Base-by-base conservation (phyloP, 2,888 invertebrate genomes). In the Troides helena region DNA sequence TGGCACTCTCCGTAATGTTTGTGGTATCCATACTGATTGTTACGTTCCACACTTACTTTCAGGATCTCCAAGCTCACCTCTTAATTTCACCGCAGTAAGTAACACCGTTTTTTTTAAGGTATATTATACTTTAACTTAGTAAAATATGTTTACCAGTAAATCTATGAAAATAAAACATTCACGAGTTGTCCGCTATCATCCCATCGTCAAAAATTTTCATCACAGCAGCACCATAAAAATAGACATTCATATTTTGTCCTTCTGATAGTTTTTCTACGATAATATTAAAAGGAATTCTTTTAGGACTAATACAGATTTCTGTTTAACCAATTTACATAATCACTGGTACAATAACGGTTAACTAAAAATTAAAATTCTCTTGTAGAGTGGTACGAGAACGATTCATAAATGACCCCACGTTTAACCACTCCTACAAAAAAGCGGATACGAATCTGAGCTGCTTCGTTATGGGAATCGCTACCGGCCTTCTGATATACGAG, bases 401-500 rank as follows among this genome's bases (percentile, higher is more conserved):
- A 1, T 56, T 56, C 10, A 0, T 56, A 1, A 56, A 21, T 2
- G 56, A 56, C 10, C 56, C 56, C 18, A 56, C 56, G 1, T 56
- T 56, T 21, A 56, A 56, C 21, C 6, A 56, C 21, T 21, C 56
- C 1, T 56, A 56, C 56, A 56, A 56, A 56, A 6, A n/a, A 1
- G 56, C 7, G 7, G n/a, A 56, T 21, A 56, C 56, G 7, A 56
- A 56, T 10, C 6, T 56, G 21, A 21, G 7, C 6, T 14, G 56
- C 56, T 56, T 8, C 6, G 10, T 56, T 21, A 8, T 56, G 10
- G 56, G 56, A 1, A 10, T 56, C 18, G 21, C 74, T 1, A 60
- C 78, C 17, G 89, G 82, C 0, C 79, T 81, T 74, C 65, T 81
- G 3, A 67, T 85, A 53, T 82, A 82, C 67, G 67, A 76, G 50